Base-by-base conservation (phyloP, 2,797 vertebrate genomes). In the Chelon auratus region DNA sequence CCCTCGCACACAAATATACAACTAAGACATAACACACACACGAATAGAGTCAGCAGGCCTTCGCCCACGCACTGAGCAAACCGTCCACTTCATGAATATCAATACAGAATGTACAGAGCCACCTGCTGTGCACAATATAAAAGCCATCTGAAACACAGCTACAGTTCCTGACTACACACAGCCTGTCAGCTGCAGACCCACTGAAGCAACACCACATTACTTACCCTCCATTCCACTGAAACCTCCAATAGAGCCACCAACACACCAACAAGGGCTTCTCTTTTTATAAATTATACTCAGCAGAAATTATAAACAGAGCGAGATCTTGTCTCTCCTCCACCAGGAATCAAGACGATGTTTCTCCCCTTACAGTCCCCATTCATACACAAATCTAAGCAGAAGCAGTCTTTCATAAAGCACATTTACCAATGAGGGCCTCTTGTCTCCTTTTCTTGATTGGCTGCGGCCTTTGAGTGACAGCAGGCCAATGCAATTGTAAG, bases 21-120 rank as follows among this genome's bases (percentile, higher is more conserved):
- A 71, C 62, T 26, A 65, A 75, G 36, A 77, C 71, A 73, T 52
- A 55, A 59, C 71, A 53, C 43, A 47, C 52, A 50, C 30, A 72
- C 58, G 45, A 53, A 55, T 42, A 60, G 22, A 64, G 43, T 39
- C 80, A 84, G 60, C 81, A 78, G 62, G 70, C 75, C 54, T 52
- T 68, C 57, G 10, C 82, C 83, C 78, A 81, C 78, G 40, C 77
- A 0, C 66, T 78, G 71, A 80, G 78, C 75, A 88, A 87, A 88
- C 80, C 14, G 59, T 80, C 76, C 67, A 75, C 84, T 78, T 84
- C 72, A 87, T 89, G 78, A 87, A 88, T 88, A 90, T 87, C 83
- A 89, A 84, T 78, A 77, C 57, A 61, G 24, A 83, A 78, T 65
- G 68, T 82, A 88, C 87, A 82, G 74, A 78, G 72, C 76, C 85